phyloP scores from a whole-genome alignment of 2,113 vertebrate species.

The Lasiurus borealis region DNA sequence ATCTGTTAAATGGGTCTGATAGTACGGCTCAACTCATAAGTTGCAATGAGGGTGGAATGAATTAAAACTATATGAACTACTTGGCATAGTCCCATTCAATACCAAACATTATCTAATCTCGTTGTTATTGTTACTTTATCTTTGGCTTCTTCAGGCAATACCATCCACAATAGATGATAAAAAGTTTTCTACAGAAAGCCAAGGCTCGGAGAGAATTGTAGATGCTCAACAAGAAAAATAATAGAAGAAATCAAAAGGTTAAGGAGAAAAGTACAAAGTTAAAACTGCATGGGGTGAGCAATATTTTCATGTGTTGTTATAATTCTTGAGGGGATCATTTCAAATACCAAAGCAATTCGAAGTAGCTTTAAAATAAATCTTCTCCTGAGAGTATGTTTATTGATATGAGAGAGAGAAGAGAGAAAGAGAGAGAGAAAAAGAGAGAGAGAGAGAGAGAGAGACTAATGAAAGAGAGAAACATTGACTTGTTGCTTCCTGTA shows the following conservation, averaged over 20 bases:
- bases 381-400: too few species aligned
- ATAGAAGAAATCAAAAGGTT: constrained; percentile 54
- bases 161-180: background rate
- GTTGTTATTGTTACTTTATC: background rate
- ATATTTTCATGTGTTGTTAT: background rate
- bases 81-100: background rate
- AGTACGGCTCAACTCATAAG: constrained; percentile 37
- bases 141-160: constrained; percentile 29
- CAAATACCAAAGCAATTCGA: constrained; percentile 44
- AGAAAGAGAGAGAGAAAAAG: background rate
- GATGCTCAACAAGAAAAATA: constrained; percentile 42
- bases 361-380: background rate
- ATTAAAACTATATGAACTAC: background rate
- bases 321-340: constrained; percentile 27
- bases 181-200: constrained; percentile 51
- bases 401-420: too few species aligned
- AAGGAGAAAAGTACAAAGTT: constrained; percentile 57
- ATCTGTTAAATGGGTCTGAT: background rate
- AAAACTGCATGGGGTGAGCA: background rate
- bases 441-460: too few species aligned
- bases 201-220: constrained; percentile 55
- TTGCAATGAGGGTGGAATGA: background rate
- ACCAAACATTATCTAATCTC: background rate
- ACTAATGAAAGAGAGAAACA: too few species aligned
- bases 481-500: too few species aligned